phyloP scores from a whole-genome alignment of 2,113 vertebrate species.

The Callipepla californica region DNA sequence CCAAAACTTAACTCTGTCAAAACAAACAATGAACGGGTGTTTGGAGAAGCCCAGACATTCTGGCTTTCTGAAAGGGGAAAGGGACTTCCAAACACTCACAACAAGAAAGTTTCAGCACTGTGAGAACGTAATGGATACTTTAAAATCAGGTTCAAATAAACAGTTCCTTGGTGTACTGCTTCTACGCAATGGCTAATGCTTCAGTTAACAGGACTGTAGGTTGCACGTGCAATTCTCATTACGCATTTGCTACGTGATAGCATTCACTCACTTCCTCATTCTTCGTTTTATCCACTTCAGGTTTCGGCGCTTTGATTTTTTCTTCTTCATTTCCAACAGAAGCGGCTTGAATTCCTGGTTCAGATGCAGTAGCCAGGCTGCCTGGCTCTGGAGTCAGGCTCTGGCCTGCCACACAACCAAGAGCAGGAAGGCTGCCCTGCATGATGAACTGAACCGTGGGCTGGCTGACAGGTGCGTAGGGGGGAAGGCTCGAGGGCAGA shows the following conservation, averaged over 20 bases:
- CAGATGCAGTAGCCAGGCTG: conserved; percentile 58
- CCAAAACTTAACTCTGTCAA: neutral
- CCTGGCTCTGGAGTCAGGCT: conserved; percentile 59
- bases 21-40: neutral
- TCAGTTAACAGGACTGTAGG: neutral
- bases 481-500: conserved; percentile 66
- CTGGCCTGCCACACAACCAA: conserved; percentile 42
- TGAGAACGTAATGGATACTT: neutral
- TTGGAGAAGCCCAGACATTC: neutral
- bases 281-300: conserved; percentile 74
- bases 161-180: neutral
- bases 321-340: conserved; percentile 44
- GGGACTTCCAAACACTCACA: neutral
- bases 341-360: conserved; percentile 66
- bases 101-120: neutral
- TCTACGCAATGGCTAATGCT: neutral
- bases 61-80: neutral
- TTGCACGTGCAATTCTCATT: neutral
- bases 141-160: neutral
- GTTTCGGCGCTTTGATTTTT: conserved; percentile 20
- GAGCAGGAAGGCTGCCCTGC: conserved; percentile 76
- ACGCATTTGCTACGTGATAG: neutral
- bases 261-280: conserved; percentile 80
- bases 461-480: conserved; percentile 70
- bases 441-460: conserved; percentile 75